These are phyloP conservation scores for Aphaenogaster rudis DNA, from an alignment of 1,140 invertebrate species.

Conservation along the genomic window DNA sequence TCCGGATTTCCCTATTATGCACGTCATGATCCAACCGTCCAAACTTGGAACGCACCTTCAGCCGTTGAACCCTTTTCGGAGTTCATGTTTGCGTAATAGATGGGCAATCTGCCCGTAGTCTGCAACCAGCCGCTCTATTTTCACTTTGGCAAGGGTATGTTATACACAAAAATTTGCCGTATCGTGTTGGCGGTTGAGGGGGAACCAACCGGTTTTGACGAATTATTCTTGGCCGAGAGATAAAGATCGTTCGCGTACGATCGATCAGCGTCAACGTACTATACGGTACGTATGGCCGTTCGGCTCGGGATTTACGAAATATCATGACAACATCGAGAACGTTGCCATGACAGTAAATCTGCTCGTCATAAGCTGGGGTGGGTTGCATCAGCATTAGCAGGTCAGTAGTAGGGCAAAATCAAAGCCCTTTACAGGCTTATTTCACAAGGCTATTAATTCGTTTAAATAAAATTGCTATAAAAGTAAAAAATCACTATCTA, in stretches of 20 bases:
- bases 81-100: constrained; percentile 56
- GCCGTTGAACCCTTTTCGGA: constrained; percentile 43
- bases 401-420: background rate
- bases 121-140: constrained; percentile 44
- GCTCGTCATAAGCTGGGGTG: background rate
- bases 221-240: constrained; percentile 53
- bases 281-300: background rate
- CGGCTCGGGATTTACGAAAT: constrained; percentile 39
- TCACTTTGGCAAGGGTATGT: constrained; percentile 50
- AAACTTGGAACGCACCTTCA: constrained; percentile 44
- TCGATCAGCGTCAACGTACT: constrained; percentile 45
- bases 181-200: background rate
- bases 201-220: constrained; percentile 41
- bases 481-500: background rate
- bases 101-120: constrained; percentile 45
- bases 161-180: constrained; percentile 47
- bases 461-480: background rate
- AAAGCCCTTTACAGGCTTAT: background rate
- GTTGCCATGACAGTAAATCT: constrained; percentile 29
- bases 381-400: background rate
- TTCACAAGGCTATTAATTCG: background rate
- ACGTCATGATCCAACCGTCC: constrained; percentile 20
- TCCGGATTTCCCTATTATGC: constrained; percentile 31
- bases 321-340: constrained; percentile 2
- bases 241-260: constrained; percentile 41